Evolutionary conservation across 2,113 vertebrate species (phyloP).

Genomic region (Natator depressus): DNA sequence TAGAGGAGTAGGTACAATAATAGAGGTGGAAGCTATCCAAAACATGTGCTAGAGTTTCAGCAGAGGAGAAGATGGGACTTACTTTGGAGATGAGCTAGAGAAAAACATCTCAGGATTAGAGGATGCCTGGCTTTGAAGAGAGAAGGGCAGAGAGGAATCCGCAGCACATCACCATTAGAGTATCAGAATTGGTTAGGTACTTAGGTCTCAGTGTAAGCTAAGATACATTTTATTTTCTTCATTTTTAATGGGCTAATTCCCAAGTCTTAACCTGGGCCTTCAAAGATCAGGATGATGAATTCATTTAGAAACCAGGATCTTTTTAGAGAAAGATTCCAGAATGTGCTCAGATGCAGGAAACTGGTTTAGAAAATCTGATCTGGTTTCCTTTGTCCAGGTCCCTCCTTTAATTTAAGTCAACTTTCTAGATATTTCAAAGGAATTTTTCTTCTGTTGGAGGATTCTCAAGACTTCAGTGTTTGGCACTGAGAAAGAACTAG

Average conservation of each 20-base stretch:
- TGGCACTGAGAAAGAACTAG: not conserved
- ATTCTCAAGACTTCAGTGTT: not conserved
- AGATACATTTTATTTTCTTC: not conserved
- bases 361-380: not conserved
- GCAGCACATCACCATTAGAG: not conserved
- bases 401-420: not conserved
- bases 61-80: not conserved
- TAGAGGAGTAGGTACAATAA: not conserved
- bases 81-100: not conserved
- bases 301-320: not conserved
- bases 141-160: not conserved
- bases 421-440: not conserved
- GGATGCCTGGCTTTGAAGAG: not conserved
- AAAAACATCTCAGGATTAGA: not conserved
- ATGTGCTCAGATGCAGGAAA: not conserved
- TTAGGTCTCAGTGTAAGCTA: not conserved
- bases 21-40: not conserved
- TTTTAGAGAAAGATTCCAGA: not conserved
- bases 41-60: not conserved
- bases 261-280: not conserved
- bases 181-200: not conserved
- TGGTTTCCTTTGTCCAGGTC: rapidly evolving
- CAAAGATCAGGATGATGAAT: not conserved
- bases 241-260: not conserved
- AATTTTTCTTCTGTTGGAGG: not conserved